Base-by-base conservation (phyloP, 2,888 invertebrate genomes). In the Agelastica alni region DNA sequence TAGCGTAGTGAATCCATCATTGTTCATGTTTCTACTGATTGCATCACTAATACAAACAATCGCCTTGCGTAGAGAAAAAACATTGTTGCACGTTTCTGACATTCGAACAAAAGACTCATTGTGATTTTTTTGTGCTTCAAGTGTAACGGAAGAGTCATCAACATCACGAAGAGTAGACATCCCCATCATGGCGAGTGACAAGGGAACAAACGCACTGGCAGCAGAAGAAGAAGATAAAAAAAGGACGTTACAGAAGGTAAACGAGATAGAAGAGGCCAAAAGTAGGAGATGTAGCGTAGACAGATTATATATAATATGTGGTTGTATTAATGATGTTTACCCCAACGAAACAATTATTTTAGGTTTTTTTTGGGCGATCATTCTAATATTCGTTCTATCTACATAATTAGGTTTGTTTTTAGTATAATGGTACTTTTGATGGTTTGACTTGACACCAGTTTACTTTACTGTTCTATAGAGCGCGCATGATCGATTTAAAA, bases 101-200 rank as follows among this genome's bases (percentile, higher is more conserved):
- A 43, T 47, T 48, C 51, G 52, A 60, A 51, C 59, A 54, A 63
- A 62, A 66, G 64, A 69, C 69, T 72, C 66, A 72, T 49, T 71
- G 66, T 68, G 68, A 70, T 68, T 72, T 70, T 48, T 72, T 71
- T 72, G 72, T 73, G 67, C 67, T 73, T 74, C 65, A 74, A 74
- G 73, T 73, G 69, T 68, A 66, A 67, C 65, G 43, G 54, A 66
- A 56, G 67, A 67, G 65, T 66, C 64, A 41, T 44, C 66, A 56
- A 59, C 54, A 48, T 42, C 44, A 51, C 56, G 55, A 52, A 53
- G 52, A 42, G 22, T 28, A 37, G 46, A 30, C 39, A 47, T 43
- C 42, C 18, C 28, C 30, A 45, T 52, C 49, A 51, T 44, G 43
- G 37, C 42, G 51, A 17, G 36, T 26, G 30, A 9, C 22, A 32